A percentile compares a stretch with the other conserved stretches of the same genome.
Conservation (phyloP, 2,888 invertebrate species). For the Drosophila neonasuta region DNA sequence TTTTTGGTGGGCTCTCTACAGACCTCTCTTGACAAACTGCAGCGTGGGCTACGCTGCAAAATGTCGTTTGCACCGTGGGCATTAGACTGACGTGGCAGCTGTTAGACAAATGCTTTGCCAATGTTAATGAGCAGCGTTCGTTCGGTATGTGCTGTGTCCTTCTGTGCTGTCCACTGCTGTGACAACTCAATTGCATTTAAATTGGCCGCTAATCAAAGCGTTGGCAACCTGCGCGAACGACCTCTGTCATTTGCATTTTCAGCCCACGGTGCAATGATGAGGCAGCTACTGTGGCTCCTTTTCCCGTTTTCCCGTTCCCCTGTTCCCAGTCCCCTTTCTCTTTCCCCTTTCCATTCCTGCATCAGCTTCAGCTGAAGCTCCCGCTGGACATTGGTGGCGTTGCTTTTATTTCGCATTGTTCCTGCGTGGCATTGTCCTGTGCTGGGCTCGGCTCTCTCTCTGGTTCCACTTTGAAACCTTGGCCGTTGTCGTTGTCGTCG, state of each 20-base stretch:
- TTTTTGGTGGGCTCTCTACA: constrained; percentile 35
- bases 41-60: constrained; percentile 56
- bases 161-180: constrained; percentile 21
- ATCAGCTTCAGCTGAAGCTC: constrained; percentile 17
- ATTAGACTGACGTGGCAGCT: constrained; percentile 36
- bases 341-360: constrained; percentile 5
- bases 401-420: constrained; percentile 47
- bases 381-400: constrained; percentile 45
- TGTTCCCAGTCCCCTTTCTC: background rate
- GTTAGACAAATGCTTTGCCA: constrained; percentile 34
- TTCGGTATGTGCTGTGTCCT: constrained; percentile 18
- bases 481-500: constrained; percentile 43
- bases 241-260: constrained; percentile 64
- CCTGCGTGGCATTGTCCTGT: constrained; percentile 48
- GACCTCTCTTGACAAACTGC: constrained; percentile 70
- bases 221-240: constrained; percentile 23
- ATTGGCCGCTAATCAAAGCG: constrained; percentile 71
- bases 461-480: constrained; percentile 40
- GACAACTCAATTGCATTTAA: constrained; percentile 68
- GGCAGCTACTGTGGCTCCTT: constrained; percentile 18
- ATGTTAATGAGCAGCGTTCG: constrained; percentile 31
- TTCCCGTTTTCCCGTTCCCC: background rate
- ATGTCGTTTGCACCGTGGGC: constrained; percentile 51
- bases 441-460: constrained; percentile 5
- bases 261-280: constrained; percentile 65